phyloP scores from a whole-genome alignment of 35 echinoderm and acorn worm species.

The Strongylocentrotus purpuratus region DNA sequence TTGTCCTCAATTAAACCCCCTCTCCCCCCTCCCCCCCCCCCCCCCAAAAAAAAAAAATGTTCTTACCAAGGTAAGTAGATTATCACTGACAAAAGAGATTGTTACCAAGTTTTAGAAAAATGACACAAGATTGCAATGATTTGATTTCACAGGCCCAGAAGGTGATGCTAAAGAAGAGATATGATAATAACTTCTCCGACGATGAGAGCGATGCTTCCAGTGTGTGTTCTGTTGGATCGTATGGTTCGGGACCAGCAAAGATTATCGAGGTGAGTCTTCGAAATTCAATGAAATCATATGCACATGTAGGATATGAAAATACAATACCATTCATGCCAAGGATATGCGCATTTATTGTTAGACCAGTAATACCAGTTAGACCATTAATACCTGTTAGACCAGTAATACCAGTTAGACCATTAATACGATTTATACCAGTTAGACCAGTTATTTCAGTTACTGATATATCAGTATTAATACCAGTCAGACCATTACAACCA shows the following conservation, averaged over 20 bases:
- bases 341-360: neutral
- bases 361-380: too few species aligned
- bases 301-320: too few species aligned
- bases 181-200: conserved; percentile 74
- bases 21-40: neutral
- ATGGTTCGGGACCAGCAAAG: conserved; percentile 72
- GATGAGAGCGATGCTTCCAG: conserved; percentile 91
- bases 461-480: too few species aligned
- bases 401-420: too few species aligned
- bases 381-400: too few species aligned
- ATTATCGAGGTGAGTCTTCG: conserved; percentile 55
- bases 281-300: neutral
- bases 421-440: too few species aligned
- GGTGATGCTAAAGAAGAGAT: conserved; percentile 53
- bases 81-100: neutral
- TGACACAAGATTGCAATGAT: neutral
- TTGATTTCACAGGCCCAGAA: conserved; percentile 37
- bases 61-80: neutral
- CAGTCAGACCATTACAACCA: too few species aligned
- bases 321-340: neutral
- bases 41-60: neutral
- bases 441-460: too few species aligned
- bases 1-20: neutral
- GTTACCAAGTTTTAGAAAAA: neutral
- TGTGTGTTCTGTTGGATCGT: conserved; percentile 93